Evolutionary conservation across 1,140 invertebrate species (phyloP).

Genomic region (Dryas iulia): DNA sequence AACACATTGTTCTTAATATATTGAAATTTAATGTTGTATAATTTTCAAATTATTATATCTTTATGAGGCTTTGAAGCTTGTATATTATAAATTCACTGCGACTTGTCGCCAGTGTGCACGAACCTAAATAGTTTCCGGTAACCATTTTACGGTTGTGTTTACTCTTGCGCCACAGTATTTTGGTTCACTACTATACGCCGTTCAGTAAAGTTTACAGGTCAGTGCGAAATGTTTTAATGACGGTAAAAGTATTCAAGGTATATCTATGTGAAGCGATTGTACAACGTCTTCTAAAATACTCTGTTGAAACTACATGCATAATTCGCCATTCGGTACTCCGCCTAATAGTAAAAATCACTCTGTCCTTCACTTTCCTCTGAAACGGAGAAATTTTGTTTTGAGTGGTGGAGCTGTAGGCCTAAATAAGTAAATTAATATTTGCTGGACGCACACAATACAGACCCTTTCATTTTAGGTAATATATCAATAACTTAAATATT

Average conservation of each 20-base stretch:
- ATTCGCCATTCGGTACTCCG: too few relatives aligned
- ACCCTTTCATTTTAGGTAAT: too few relatives aligned
- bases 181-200: slow-evolving; percentile 49
- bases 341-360: too few relatives aligned
- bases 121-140: slow-evolving; percentile 33
- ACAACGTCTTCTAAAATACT: neutral
- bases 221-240: slow-evolving; percentile 54
- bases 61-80: neutral
- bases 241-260: neutral
- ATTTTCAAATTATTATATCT: neutral
- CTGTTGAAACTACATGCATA: neutral
- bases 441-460: too few relatives aligned
- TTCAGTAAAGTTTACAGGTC: slow-evolving; percentile 49
- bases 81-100: neutral
- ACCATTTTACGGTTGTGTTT: slow-evolving; percentile 61
- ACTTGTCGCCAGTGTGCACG: slow-evolving; percentile 35
- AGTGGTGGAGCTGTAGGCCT: too few relatives aligned
- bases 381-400: too few relatives aligned
- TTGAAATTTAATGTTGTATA: neutral
- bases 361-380: neutral
- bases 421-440: too few relatives aligned
- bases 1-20: neutral
- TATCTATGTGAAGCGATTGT: too few relatives aligned
- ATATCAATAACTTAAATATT: too few relatives aligned
- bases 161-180: slow-evolving; percentile 47